phyloP scores from a whole-genome alignment of 1,140 invertebrate species.

The Polypedilum vanderplanki region DNA sequence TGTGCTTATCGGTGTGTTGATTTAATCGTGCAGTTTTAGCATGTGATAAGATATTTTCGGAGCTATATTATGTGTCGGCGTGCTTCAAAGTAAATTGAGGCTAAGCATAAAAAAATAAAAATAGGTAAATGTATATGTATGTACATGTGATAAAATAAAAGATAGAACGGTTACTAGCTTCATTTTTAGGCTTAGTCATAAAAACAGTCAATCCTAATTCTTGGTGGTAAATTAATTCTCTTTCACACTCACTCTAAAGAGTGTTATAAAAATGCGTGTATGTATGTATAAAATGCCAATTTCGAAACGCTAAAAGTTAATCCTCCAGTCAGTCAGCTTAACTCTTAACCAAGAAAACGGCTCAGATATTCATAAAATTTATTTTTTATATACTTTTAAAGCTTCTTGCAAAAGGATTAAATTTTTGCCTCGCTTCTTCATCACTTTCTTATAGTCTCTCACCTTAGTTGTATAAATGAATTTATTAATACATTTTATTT shows the following conservation, averaged over 20 bases:
- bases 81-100: neutral
- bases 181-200: too few species aligned
- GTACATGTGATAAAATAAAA: too few species aligned
- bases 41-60: neutral
- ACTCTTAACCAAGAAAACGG: neutral
- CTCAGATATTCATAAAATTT: slow-evolving; percentile 17
- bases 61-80: too few species aligned
- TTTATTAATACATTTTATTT: neutral
- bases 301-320: slow-evolving; percentile 27
- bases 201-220: too few species aligned
- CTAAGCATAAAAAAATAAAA: too few species aligned
- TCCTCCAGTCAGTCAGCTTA: slow-evolving; percentile 25
- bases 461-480: neutral
- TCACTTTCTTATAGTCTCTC: neutral
- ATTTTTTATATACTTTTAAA: neutral
- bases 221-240: neutral
- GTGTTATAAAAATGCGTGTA: neutral
- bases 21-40: slow-evolving; percentile 4
- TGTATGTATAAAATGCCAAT: slow-evolving; percentile 17
- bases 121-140: too few species aligned
- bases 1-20: neutral
- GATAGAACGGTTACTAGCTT: too few species aligned
- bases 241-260: neutral
- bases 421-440: neutral
- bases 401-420: slow-evolving; percentile 4